Conservation (phyloP, 2,113 vertebrate species). For the Atherinomorus stipes region DNA sequence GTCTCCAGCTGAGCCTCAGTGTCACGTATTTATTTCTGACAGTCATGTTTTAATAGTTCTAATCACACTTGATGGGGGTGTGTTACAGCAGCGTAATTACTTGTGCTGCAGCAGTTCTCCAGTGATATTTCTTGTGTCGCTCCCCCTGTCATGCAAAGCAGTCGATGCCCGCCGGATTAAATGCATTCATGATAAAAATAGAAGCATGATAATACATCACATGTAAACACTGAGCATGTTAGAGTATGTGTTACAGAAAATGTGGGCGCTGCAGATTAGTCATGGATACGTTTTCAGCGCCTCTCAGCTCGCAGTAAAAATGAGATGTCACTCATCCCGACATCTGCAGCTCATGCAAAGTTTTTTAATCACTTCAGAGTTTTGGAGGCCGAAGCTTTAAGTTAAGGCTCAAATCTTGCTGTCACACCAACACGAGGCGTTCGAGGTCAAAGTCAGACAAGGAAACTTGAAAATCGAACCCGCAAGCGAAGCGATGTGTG, state of each 20-base stretch:
- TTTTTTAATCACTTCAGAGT: slow-evolving; percentile 54
- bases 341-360: slow-evolving; percentile 25
- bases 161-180: slow-evolving; percentile 41
- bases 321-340: slow-evolving; percentile 48
- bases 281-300: background rate
- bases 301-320: slow-evolving; percentile 36
- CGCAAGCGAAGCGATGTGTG: too few relatives aligned
- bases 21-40: slow-evolving; percentile 25
- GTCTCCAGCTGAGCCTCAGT: slow-evolving; percentile 24
- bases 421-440: background rate
- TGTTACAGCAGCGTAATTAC: slow-evolving; percentile 30
- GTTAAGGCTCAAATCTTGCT: slow-evolving; percentile 20
- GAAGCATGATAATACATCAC: slow-evolving; percentile 32
- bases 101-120: slow-evolving; percentile 7
- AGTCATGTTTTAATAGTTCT: slow-evolving; percentile 17
- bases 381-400: slow-evolving; percentile 46
- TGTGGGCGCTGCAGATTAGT: slow-evolving; percentile 36
- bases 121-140: slow-evolving; percentile 20
- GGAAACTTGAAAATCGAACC: background rate
- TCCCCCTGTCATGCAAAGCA: slow-evolving; percentile 35
- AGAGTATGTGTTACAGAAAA: slow-evolving; percentile 32
- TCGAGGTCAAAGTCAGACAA: slow-evolving; percentile 4
- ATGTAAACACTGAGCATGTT: slow-evolving; percentile 36
- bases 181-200: slow-evolving; percentile 55
- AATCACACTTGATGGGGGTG: slow-evolving; percentile 9